Conservation (phyloP, 2,113 vertebrate species). For the Trachemys scripta region DNA sequence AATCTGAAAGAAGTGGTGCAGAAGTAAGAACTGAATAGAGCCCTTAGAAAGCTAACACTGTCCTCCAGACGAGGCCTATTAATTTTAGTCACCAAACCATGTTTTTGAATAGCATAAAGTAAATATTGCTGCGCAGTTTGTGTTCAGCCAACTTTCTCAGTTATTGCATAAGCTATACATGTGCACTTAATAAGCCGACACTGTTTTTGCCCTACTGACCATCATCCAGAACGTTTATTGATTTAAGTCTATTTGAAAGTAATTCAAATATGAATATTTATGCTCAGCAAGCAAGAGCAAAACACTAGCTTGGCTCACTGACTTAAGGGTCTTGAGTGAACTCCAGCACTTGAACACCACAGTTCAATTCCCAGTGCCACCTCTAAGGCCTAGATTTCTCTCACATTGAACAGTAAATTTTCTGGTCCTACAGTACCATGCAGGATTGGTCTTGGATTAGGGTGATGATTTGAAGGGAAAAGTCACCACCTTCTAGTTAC, state of each 20-base stretch:
- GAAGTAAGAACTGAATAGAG: slow-evolving; percentile 52
- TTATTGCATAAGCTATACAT: slow-evolving; percentile 28
- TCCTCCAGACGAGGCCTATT: slow-evolving; percentile 48
- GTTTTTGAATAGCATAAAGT: slow-evolving; percentile 60
- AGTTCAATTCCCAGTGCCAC: slow-evolving; percentile 23
- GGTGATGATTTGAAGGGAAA: slow-evolving; percentile 36
- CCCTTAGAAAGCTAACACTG: slow-evolving; percentile 48
- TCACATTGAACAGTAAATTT: not conserved
- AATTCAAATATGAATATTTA: slow-evolving; percentile 46
- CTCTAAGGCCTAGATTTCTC: not conserved
- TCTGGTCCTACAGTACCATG: not conserved
- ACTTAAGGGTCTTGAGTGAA: not conserved
- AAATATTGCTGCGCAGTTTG: slow-evolving; percentile 53
- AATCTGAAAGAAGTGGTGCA: not conserved
- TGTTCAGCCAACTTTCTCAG: not conserved
- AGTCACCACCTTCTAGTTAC: slow-evolving; percentile 29
- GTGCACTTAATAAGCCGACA: slow-evolving; percentile 15
- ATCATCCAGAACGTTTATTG: slow-evolving; percentile 8
- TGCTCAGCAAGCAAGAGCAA: slow-evolving; percentile 28
- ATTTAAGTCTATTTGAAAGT: slow-evolving; percentile 61
- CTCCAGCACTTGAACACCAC: not conserved
- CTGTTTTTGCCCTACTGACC: slow-evolving; percentile 33
- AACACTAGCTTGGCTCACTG: not conserved
- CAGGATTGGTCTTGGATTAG: not conserved
- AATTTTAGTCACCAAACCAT: slow-evolving; percentile 52